Evolutionary conservation across 2,888 invertebrate species (phyloP), one percentile per base, ranked within the genome.

Genomic region (Cataglyphis altisquamis): DNA sequence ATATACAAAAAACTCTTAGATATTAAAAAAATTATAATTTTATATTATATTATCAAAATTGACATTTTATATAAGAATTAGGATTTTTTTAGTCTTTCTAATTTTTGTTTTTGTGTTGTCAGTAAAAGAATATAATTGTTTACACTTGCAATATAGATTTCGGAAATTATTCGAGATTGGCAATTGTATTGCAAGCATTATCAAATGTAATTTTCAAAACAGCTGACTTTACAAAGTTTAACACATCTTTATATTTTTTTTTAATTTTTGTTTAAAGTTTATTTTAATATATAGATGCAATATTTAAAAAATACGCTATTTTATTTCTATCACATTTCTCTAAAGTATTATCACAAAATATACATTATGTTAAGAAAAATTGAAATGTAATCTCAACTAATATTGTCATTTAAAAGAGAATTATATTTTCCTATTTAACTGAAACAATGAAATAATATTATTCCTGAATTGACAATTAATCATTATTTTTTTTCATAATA

Each of bases 161-260:
- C n/a, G 6, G 1, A 32, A 62, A 15, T 32, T 29, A 62, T 62
- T 73, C 18, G 15, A 9, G 4, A 48, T 62, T 32, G 12, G 12
- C 21, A 75, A 52, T 75, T 36, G 15, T 21, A 48, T 36, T 10
- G 21, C 3, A 62, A 62, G 25, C 32, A 63, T 63, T 6, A 45
- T 63, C 5, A 74, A 63, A 48, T 21, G 6, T 73, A 2, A 62
- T 36, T 63, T 74, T 63, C 32, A 36, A 74, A 74, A 21, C 62
- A 74, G 10, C 2, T 52, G 21, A 5, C 18, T 41, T 18, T 41
- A 18, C 18, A 15, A 64, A 25, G 18, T 64, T 63, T 52, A 52
- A 15, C 3, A 32, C 3, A 5, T 1, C 4, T 60, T 45, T 32
- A 9, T 25, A 62, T 1, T 1, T 75, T 9, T 1, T 15, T 48